Evolutionary conservation across 2,113 vertebrate species (phyloP), one percentile per base, ranked within the genome.

Genomic region (Macquaria australasica): DNA sequence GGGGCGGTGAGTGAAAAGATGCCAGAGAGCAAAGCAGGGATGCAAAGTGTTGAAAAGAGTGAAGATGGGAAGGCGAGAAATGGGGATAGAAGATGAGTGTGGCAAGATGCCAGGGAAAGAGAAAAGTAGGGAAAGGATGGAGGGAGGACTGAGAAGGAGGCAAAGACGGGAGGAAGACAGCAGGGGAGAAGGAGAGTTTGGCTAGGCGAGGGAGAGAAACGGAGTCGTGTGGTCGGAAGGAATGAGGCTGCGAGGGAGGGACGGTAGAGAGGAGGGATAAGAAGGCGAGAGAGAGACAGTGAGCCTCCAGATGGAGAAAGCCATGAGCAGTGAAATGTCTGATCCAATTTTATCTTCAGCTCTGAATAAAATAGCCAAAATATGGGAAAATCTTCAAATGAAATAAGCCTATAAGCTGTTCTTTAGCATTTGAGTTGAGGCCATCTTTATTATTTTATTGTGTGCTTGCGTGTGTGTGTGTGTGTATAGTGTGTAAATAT

Each of bases 311-410:
- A 93, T 94, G 91, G 91, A 91, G 87, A 81, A 75, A 86, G 69
- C 78, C 88, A 86, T 79, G 79, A 92, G 77, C 85, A 82, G 79
- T 64, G 79, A 77, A 86, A 89, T 88, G 84, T 59, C 83, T 86
- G 80, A 93, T 94, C 92, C 92, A 91, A 83, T 94, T 94, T 91
- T 90, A 91, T 92, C 85, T 90, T 80, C 71, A 81, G 86, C 86
- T 60, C 83, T 63, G 87, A 89, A 79, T 85, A 84, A 91, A 89
- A 92, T 85, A 71, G 82, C 63, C 78, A 89, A 88, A 94, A 92
- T 90, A 89, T 88, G 86, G 85, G 76, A 77, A 87, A 82, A 84
- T 88, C 84, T 86, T 88, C 81, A 91, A 91, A 90, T 92, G 74
- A 91, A 90, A 87, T 92, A 89, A 93, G 88, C 91, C 88, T 78